Base-by-base conservation (phyloP, 1,140 invertebrate genomes). In the Drosophila nigrodunni region DNA sequence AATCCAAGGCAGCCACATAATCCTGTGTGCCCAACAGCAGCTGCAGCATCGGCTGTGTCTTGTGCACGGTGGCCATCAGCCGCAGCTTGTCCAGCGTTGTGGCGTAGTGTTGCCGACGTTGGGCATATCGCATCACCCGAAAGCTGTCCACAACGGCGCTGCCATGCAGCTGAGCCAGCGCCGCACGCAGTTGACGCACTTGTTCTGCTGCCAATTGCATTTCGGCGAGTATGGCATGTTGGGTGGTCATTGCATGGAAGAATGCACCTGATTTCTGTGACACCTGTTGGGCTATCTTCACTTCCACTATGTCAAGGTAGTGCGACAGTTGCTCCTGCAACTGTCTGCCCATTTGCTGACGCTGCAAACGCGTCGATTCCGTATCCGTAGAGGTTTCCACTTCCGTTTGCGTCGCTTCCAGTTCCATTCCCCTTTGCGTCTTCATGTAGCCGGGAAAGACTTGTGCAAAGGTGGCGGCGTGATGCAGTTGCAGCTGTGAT, bases 11-110 rank as follows among this genome's bases (percentile, higher is more conserved):
- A 34, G 98, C 98, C 37, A 99, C 98, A 94, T 98, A 99, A 93
- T 99, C 98, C 74, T 97, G 98, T 7, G 97, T 98, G 60, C 98
- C 98, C 13, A 99, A 93, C 9, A 99, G 93, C 46, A 98, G 94
- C 92, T 99, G 98, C 85, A 99, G 97, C 90, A 98, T 99, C 3
- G 98, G 97, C 93, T 99, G 99, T 50, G 98, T 99, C 94, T 99
- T 98, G 92, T 99, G 96, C 6, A 99, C 97, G 1, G 97, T 98
- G 30, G 97, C 95, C 96, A 99, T 99, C 55, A 99, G 93, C 92
- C 98, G 97, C 18, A 99, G 93, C 94, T 98, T 95, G 75, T 96
- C 95, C 81, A 95, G 93, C 1, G 96, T 94, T 74, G 94, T 86
- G 46, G 94, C 92, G 37, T 95, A 93, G 92, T 96, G 96, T 15